These are phyloP conservation scores for human DNA, from an alignment of 2,113 vertebrate species.

Conservation along the genomic window GRCh38 chr6:148118501-148119000, in stretches of 20 bases:
- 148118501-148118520: conserved; percentile 1
- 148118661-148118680: background rate
- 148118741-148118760: background rate
- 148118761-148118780: background rate
- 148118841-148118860: background rate
- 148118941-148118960: too few relatives aligned
- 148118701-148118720: background rate
- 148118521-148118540: background rate
- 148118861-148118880: too few relatives aligned
- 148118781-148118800: background rate
- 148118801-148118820: background rate
- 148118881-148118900: too few relatives aligned
- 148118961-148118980: too few relatives aligned
- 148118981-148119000: too few relatives aligned
- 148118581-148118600: conserved; percentile 2
- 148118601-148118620: conserved; percentile 22
- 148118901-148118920: too few relatives aligned
- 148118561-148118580: conserved; percentile 22
- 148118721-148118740: conserved; percentile 28
- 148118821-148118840: background rate
- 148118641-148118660: conserved; percentile 22
- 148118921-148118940: too few relatives aligned
- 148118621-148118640: conserved; percentile 37
- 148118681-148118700: conserved; percentile 14
- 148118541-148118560: conserved; percentile 49